Evolutionary conservation across 2,888 invertebrate genomes (phyloP), one percentile per base, ranked within the genome.

Genomic region (Heliconius charithonia): DNA sequence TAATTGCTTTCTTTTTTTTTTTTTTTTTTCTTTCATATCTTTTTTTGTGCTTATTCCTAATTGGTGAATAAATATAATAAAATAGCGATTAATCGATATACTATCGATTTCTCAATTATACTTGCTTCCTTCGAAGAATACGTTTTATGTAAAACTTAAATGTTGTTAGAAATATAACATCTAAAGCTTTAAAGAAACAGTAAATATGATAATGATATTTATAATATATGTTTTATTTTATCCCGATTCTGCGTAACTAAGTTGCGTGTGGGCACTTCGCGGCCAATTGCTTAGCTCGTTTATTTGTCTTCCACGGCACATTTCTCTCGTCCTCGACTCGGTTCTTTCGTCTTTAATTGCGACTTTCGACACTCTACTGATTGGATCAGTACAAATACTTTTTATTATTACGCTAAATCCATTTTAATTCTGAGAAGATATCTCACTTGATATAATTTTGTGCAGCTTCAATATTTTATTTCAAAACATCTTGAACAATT

Each of bases 231-330:
- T 72, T 59, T 70, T 72, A n/a, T 73, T 67, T 69, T 62, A 37
- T n/a, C 41, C n/a, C 29, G 67, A 87, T 92, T 92, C 92, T 83
- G 65, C 80, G 91, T 90, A 91, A 59, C 73, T 67, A 76, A 81
- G 76, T 83, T 85, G 89, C 89, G 92, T 91, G 92, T 90, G 91
- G 86, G 88, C 87, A 80, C 85, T 90, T 83, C 85, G 83, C 91
- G 92, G 87, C 85, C 92, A 90, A 93, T 94, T 90, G 90, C 88
- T 79, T 80, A 81, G 82, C 83, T 88, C 85, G 86, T 90, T 89
- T 89, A 88, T 89, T 89, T 89, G 79, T 83, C 82, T 83, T 65
- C 82, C 86, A 87, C 87, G 89, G 85, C 85, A 86, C 92, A 90
- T 92, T 87, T 88, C 86, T 85, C 85, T 83, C 83, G 84, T 85